Percentiles rank a stretch among this genome's conserved stretches.
phyloP scores from a whole-genome alignment of 2,113 vertebrate genomes.

The Corythoichthys haematopterus region DNA sequence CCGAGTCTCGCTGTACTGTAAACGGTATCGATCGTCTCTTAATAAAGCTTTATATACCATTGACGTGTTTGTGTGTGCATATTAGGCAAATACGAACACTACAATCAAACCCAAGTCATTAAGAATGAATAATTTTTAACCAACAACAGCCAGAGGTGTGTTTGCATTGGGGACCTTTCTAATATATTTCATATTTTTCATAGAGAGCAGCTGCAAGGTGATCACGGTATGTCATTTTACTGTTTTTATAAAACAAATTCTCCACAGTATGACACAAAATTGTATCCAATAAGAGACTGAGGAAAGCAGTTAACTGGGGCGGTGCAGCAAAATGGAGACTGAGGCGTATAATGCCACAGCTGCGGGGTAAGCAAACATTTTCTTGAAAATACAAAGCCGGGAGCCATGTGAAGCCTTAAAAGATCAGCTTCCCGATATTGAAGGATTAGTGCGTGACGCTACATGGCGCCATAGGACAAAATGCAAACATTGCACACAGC shows the following conservation, averaged over 20 bases:
- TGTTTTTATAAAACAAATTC: too few relatives aligned
- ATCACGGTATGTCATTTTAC: too few relatives aligned
- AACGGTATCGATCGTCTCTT: constrained; percentile 78
- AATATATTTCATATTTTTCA: background rate
- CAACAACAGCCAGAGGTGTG: background rate
- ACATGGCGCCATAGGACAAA: constrained; percentile 4
- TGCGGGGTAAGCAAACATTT: background rate
- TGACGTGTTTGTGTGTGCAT: constrained; percentile 43
- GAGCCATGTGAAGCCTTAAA: constrained; percentile 26
- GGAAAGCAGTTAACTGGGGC: background rate
- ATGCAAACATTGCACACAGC: constrained; percentile 8
- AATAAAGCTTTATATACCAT: constrained; percentile 75
- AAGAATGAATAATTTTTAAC: constrained; percentile 35
- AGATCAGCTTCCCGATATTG: constrained; percentile 22
- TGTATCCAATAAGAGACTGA: too few relatives aligned
- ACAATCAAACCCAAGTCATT: constrained; percentile 39
- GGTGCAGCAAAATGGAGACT: background rate
- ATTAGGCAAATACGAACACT: constrained; percentile 55
- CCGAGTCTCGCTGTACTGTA: constrained; percentile 67
- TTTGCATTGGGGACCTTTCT: background rate
- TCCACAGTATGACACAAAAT: too few relatives aligned
- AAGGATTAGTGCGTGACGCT: constrained; percentile 33
- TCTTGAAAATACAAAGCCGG: background rate
- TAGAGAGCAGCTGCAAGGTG: background rate
- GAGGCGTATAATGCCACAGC: background rate